Evolutionary conservation across 2,797 vertebrate species (phyloP), one percentile per base, ranked within the genome.

Genomic region (Dendrocincla fuliginosa): DNA sequence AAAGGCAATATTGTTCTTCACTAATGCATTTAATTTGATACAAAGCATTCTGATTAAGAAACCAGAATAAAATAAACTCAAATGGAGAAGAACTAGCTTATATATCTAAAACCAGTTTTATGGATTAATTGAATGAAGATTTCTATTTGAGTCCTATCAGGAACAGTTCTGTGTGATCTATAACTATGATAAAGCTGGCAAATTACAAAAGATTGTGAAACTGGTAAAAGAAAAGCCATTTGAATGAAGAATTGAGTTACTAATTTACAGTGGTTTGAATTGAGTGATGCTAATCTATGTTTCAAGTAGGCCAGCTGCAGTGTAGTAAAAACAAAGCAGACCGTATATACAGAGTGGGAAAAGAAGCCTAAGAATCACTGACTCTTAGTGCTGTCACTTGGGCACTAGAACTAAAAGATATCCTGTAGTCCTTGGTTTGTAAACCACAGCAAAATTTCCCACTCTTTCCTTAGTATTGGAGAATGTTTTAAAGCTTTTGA

Each of bases 11-110:
- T 59, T 92, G 87, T 92, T 96, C 76, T 96, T 94, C 68, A 81
- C 35, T 94, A 94, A 83, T 95, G 53, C 49, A 93, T 89, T 94
- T 95, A 92, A 93, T 89, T 93, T 95, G 55, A 92, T 88, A 81
- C 55, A 79, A 93, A 68, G 50, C 64, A 95, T 92, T 94, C 92
- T 93, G 75, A 85, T 96, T 96, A 92, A 75, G 84, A 95, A 95
- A 91, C 13, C 28, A 77, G 65, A 90, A 89, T 86, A 85, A 94
- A 93, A 89, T 93, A 30, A 84, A 69, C 49, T 85, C 30, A 87
- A 76, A 95, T 91, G 9, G 61, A 91, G 76, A 92, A 85, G 56
- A 95, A 85, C 49, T 89, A 41, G 37, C 55, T 88, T 70, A 67
- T 87, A 27, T 8, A 80, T 53, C 50, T 65, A 24, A 92, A 92